Evolutionary conservation across 1,140 invertebrate species (phyloP).

Genomic region (Aphis gossypii): DNA sequence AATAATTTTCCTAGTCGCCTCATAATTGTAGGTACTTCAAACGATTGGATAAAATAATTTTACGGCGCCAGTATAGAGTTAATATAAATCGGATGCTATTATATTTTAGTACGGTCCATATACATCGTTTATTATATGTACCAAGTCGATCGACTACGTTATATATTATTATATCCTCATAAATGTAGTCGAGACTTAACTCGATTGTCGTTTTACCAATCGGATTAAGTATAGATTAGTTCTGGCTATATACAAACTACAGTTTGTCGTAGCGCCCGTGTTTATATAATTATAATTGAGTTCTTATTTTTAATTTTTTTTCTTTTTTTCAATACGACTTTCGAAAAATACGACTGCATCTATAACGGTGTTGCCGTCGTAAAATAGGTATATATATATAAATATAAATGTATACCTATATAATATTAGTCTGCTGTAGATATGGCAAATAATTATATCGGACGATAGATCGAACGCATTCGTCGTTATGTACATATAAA

Average conservation of each 20-base stretch:
- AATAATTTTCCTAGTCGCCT: neutral
- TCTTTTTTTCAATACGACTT: neutral
- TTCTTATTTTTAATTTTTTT: slow-evolving; percentile 5
- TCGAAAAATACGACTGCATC: neutral
- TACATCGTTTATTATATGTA: neutral
- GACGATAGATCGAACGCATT: neutral
- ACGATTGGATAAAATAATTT: neutral
- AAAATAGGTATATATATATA: neutral
- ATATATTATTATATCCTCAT: neutral
- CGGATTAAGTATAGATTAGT: neutral
- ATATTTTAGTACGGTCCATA: neutral
- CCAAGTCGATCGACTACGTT: neutral
- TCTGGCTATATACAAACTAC: neutral
- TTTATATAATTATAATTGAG: neutral
- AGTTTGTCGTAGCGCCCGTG: neutral
- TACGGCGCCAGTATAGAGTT: neutral
- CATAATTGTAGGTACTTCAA: neutral
- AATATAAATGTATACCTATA: neutral
- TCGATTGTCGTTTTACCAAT: neutral
- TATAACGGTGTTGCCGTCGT: neutral
- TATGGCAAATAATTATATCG: neutral
- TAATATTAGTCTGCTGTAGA: neutral
- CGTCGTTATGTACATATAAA: neutral
- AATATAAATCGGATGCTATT: neutral
- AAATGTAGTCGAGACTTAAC: neutral